These are phyloP conservation scores for Dasysyrphus tricinctus DNA, from an alignment of 2,888 invertebrate genomes.

Conservation along the genomic window DNA sequence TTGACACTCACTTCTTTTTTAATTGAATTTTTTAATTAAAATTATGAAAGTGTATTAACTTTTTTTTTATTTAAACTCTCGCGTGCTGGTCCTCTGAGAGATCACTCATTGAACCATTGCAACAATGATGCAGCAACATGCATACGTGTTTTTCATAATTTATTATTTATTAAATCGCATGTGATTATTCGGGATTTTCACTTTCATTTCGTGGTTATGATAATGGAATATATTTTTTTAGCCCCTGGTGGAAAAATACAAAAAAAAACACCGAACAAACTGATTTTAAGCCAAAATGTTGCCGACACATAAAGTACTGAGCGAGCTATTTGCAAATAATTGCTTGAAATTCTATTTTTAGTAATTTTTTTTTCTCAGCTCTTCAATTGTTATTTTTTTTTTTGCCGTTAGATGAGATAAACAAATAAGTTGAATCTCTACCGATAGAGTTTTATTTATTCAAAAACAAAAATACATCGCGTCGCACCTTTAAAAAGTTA, in stretches of 20 bases:
- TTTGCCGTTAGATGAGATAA: slow-evolving; percentile 32
- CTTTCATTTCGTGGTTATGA: slow-evolving; percentile 39
- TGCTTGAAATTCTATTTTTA: slow-evolving; percentile 58
- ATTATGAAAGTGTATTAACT: not conserved
- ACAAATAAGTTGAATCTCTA: slow-evolving; percentile 45
- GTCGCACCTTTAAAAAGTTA: slow-evolving; percentile 4
- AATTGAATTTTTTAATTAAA: slow-evolving; percentile 7
- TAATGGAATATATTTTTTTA: not conserved
- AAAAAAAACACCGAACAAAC: not conserved
- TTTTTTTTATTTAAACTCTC: slow-evolving; percentile 3
- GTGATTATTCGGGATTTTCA: slow-evolving; percentile 44
- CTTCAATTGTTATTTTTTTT: slow-evolving; percentile 42
- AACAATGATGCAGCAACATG: slow-evolving; percentile 71
- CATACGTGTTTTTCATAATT: slow-evolving; percentile 18
- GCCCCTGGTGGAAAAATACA: not conserved
- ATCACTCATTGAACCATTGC: slow-evolving; percentile 46
- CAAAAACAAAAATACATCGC: slow-evolving; percentile 40
- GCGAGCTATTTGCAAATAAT: not conserved
- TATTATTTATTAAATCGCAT: slow-evolving; percentile 38
- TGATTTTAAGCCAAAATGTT: slow-evolving; percentile 41
- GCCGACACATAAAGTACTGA: slow-evolving; percentile 48
- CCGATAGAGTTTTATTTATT: slow-evolving; percentile 45
- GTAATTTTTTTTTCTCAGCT: slow-evolving; percentile 28
- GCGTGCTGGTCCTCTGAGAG: not conserved
- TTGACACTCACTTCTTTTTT: slow-evolving; percentile 64